Evolutionary conservation across 2,113 vertebrate species (phyloP), one percentile per base, ranked within the genome.

Genomic region (Trachemys scripta): DNA sequence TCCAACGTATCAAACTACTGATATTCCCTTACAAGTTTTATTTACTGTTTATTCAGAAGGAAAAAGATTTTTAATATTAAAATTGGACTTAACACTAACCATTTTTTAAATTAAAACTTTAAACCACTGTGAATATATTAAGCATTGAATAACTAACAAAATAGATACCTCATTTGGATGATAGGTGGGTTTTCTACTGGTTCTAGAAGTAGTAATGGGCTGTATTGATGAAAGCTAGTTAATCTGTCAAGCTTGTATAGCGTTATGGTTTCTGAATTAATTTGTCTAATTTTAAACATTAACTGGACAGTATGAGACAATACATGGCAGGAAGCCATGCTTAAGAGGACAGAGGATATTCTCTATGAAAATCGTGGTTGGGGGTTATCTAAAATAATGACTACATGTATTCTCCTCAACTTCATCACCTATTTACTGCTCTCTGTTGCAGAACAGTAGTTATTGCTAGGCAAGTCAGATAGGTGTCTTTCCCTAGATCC

Each of bases 1-100:
- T 38, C 38, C 90, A 89, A 93, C 47, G 85, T 81, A 91, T 65
- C 80, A 24, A 65, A 80, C 38, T 96, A 56, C 0, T 95, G 79
- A 90, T 95, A 76, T 69, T 91, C 75, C 57, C 87, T 80, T 94
- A 69, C 89, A 54, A 94, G n/a, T 69, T 95, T 86, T 2, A 27
- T 31, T 6, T 53, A 53, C 78, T 78, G 10, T 90, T 94, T 72
- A 79, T 87, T 95, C 20, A n/a, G 57, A 86, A 96, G 29, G 54
- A 97, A 88, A 25, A 93, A n/a, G 89, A 82, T 94, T 88, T 93
- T 78, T 82, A 75, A 80, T 91, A 57, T 14, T 76, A 45, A 76
- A 76, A 76, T 12, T 45, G 38, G 72, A 42, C 72, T 93, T 94
- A 53, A 87, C n/a, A 75, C 47, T 88, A 56, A 65, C 27, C 5